Evolutionary conservation across 2,888 invertebrate species (phyloP).

Genomic region (Epinotia brunnichana): DNA sequence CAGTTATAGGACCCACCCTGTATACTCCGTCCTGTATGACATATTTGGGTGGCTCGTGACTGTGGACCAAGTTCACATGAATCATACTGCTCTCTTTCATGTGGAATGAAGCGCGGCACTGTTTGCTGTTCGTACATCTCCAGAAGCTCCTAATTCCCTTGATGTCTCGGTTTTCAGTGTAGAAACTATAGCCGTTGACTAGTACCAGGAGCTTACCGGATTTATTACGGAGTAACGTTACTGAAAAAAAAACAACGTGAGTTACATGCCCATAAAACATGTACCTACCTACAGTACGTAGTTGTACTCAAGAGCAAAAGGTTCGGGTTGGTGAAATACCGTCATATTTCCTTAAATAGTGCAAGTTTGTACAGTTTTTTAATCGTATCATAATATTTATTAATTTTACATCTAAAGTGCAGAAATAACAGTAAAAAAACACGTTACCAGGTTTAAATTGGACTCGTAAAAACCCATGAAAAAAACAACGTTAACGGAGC

Average conservation of each 20-base stretch:
- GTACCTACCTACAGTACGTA: no score
- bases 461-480: no score
- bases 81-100: conserved; percentile 2
- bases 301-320: no score
- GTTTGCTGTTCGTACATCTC: conserved; percentile 27
- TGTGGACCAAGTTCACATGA: conserved; percentile 42
- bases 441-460: no score
- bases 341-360: no score
- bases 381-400: no score
- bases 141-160: not conserved
- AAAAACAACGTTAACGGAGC: no score
- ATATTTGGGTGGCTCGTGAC: conserved; percentile 45
- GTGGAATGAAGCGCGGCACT: conserved; percentile 19
- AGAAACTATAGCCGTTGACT: not conserved
- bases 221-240: conserved; percentile 1
- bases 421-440: no score
- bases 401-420: no score
- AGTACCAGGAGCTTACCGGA: not conserved
- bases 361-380: no score
- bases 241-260: conserved; percentile 6
- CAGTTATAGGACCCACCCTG: no score
- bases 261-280: not conserved
- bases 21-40: conserved; percentile 36
- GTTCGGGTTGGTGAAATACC: no score
- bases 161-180: not conserved